phyloP scores from a whole-genome alignment of 2,113 vertebrate species.

The Tachysurus fulvidraco region DNA sequence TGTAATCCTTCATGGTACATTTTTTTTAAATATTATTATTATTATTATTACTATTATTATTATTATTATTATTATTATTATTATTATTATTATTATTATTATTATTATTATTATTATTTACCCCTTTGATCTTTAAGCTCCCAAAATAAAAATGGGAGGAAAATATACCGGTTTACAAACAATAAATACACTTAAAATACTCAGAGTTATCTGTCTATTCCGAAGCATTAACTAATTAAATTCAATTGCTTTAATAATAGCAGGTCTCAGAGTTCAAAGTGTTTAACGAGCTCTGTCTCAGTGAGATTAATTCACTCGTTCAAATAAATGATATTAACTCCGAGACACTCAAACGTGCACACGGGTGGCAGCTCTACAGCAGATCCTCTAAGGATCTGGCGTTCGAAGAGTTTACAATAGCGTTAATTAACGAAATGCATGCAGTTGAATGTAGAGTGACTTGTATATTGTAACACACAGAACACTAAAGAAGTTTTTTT shows the following conservation, averaged over 20 bases:
- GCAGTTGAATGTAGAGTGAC: neutral
- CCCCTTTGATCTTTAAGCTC: neutral
- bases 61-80: no score
- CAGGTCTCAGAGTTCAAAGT: neutral
- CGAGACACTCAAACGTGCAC: neutral
- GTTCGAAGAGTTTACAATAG: neutral
- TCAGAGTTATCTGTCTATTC: neutral
- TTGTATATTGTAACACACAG: neutral
- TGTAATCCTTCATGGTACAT: neutral
- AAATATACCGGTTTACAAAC: neutral
- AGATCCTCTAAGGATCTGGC: neutral
- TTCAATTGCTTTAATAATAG: constrained; percentile 25
- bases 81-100: no score
- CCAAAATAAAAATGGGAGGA: neutral
- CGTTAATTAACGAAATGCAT: neutral
- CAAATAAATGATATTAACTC: neutral
- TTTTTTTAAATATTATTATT: no score
- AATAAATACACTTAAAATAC: neutral
- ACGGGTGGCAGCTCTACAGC: neutral
- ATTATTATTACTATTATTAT: no score
- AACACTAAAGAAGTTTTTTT: no score
- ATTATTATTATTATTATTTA: no score
- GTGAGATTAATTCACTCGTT: neutral
- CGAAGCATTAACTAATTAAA: constrained; percentile 7
- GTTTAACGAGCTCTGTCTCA: constrained; percentile 10